Evolutionary conservation across 92 coral and sea anemone genomes (phyloP), one percentile per base, ranked within the genome.

Genomic region (Palythoa grandis): DNA sequence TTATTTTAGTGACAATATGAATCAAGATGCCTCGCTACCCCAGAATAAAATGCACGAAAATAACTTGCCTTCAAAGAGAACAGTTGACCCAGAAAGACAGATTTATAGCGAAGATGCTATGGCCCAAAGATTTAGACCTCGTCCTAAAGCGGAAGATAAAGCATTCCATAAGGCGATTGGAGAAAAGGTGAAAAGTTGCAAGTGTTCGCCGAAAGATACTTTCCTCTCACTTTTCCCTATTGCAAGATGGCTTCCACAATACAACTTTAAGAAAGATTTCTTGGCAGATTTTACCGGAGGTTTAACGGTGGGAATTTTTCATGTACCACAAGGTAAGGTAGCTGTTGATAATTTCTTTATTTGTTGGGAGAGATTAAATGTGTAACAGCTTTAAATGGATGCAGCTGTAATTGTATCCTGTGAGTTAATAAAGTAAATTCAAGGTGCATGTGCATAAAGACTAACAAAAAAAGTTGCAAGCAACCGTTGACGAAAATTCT

Each of bases 251-350:
- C 79, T 96, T 22, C 98, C 98, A 20, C 90, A 91, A 67, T 96
- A 96, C 86, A 89, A 57, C 70, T n/a, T 91, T 7, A 93, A 86
- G 73, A 84, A 82, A 35, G 91, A 94, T 74, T 52, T 89, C 6
- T 20, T 89, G 23, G 85, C 92, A 67, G 98, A 96, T 71, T 24
- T 94, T 5, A 89, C 91, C n/a, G 98, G 93, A 10, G 98, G 98
- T 14, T 52, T 94, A 24, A 96, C 98, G 11, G 93, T 96, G 8
- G 98, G 98, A 68, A 87, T 96, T 5, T 94, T 96, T 97, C 97
- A 96, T 68, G 86, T 96, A 38, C 98, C 98, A 60, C 98, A 94
- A 92, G 98, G 98, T 94, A 86, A 87, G 86, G 35, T 4, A 8
- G 4, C 8, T 63, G 11, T 20, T 63, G 19, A 3, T 63, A 5